These are phyloP conservation scores for Tamias sibiricus DNA, from an alignment of 2,113 vertebrate species.

Conservation along the genomic window DNA sequence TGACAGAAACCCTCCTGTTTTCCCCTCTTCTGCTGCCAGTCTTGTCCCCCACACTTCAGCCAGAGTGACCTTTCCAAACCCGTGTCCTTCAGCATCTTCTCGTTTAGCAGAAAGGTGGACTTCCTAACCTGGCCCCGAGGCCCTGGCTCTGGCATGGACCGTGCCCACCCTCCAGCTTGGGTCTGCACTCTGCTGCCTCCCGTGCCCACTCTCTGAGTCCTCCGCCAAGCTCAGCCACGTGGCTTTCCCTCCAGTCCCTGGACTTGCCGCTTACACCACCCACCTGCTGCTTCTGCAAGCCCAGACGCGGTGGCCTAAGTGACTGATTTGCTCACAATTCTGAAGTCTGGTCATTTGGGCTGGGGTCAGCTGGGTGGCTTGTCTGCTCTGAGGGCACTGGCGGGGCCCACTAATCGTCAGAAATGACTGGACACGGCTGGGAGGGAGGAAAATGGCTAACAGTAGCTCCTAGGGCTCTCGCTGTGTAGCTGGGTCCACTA, in stretches of 20 bases:
- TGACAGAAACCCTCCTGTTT: background rate
- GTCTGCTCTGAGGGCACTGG: background rate
- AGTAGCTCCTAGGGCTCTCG: too few species aligned
- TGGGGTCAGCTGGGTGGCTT: background rate
- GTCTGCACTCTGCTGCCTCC: background rate
- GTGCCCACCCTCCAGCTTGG: background rate
- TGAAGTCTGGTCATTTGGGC: background rate
- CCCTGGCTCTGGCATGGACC: too few species aligned
- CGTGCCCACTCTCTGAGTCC: background rate
- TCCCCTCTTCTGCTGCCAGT: background rate
- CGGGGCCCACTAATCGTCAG: too few species aligned
- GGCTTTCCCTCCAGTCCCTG: background rate
- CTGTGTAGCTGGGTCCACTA: too few species aligned
- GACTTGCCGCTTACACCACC: background rate
- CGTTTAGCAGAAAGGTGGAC: background rate
- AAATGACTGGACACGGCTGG: too few species aligned
- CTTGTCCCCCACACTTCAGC: background rate
- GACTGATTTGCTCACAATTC: background rate
- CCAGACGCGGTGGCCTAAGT: background rate
- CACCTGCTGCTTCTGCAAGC: background rate
- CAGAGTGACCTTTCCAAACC: background rate
- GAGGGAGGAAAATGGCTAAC: too few species aligned
- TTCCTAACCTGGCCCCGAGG: background rate
- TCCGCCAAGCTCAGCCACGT: background rate
- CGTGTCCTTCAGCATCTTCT: background rate